These are phyloP conservation scores for Leptopilina boulardi DNA, from an alignment of 1,140 invertebrate genomes.

Conservation along the genomic window DNA sequence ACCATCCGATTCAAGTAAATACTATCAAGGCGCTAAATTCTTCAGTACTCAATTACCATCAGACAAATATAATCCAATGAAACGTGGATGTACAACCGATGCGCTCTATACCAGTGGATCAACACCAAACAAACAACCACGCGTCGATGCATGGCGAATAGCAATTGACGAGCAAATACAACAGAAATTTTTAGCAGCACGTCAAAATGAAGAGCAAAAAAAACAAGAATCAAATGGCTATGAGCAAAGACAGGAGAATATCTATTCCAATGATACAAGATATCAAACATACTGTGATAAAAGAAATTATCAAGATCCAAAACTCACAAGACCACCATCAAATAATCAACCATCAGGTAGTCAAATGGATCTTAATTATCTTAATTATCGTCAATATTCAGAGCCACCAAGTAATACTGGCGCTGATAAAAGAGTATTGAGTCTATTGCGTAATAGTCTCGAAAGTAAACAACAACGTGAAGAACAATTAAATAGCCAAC, in stretches of 20 bases:
- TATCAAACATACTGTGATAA: slow-evolving; percentile 73
- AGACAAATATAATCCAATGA: no score
- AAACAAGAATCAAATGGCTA: slow-evolving; percentile 67
- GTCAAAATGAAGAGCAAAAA: slow-evolving; percentile 65
- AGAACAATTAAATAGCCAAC: slow-evolving; percentile 70
- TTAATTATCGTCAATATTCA: slow-evolving; percentile 52
- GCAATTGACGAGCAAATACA: slow-evolving; percentile 78
- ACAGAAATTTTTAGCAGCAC: slow-evolving; percentile 70
- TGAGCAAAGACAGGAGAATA: slow-evolving; percentile 60
- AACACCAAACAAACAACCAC: slow-evolving; percentile 72
- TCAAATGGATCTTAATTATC: slow-evolving; percentile 56
- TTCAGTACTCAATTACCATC: neutral
- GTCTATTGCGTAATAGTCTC: slow-evolving; percentile 81
- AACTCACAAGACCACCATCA: slow-evolving; percentile 50
- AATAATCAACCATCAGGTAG: slow-evolving; percentile 49
- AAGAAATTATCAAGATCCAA: slow-evolving; percentile 65
- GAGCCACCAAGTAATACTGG: slow-evolving; percentile 70
- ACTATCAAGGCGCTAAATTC: slow-evolving; percentile 60
- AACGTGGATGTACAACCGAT: no score
- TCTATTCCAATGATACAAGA: slow-evolving; percentile 58
- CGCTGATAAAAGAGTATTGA: slow-evolving; percentile 82
- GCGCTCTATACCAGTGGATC: slow-evolving; percentile 56
- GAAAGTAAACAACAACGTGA: slow-evolving; percentile 81
- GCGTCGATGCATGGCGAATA: slow-evolving; percentile 76
- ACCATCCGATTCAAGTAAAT: slow-evolving; percentile 62